phyloP scores from a whole-genome alignment of 2,113 vertebrate species.

The Dicentrarchus labrax region DNA sequence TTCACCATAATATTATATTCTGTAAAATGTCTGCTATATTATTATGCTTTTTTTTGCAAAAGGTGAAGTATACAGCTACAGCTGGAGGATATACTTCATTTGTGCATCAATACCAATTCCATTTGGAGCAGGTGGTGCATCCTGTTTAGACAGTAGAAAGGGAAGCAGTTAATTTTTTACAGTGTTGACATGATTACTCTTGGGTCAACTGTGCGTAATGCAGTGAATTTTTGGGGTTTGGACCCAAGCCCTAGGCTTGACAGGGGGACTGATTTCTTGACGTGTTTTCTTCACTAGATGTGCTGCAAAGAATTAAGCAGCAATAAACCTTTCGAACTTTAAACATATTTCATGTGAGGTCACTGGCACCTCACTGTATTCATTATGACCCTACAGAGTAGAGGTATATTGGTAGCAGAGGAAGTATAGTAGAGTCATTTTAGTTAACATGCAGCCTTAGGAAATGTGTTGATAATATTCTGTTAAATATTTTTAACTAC shows the following conservation, averaged over 20 bases:
- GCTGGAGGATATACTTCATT: conserved; percentile 1
- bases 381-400: not conserved
- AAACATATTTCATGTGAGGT: not conserved
- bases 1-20: not conserved
- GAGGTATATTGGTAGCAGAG: not conserved
- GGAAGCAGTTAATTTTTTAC: conserved; percentile 42
- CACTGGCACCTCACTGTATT: not conserved
- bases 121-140: not conserved
- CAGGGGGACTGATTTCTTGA: not conserved
- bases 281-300: conserved; percentile 2
- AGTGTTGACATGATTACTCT: conserved; percentile 18
- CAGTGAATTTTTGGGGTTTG: conserved; percentile 25
- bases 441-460: not conserved
- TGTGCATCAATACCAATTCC: not conserved
- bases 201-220: conserved; percentile 12
- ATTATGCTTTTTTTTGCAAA: not conserved
- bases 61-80: not conserved
- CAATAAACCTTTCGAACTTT: not conserved
- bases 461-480: not conserved
- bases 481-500: not conserved
- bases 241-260: not conserved
- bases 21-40: not conserved
- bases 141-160: conserved; percentile 47
- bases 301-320: not conserved
- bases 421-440: not conserved